phyloP scores from a whole-genome alignment of 2,888 invertebrate genomes.

The Lasioglossum figueresi region DNA sequence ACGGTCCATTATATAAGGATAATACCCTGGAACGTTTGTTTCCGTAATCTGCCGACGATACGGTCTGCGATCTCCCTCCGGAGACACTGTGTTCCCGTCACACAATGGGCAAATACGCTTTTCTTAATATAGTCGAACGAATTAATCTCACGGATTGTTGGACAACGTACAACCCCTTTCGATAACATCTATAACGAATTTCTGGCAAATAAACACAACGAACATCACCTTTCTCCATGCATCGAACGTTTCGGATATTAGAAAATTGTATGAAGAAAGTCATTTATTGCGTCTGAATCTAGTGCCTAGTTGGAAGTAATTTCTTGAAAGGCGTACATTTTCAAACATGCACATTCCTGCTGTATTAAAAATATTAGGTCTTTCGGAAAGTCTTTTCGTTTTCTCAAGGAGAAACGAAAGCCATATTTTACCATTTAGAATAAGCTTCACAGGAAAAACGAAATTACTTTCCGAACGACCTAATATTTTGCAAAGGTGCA shows the following conservation, averaged over 20 bases:
- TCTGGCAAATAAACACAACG: background rate
- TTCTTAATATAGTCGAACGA: slow-evolving; percentile 55
- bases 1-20: slow-evolving; percentile 58
- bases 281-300: too few species aligned
- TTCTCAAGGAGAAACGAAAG: too few species aligned
- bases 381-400: too few species aligned
- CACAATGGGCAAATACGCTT: slow-evolving; percentile 47
- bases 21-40: slow-evolving; percentile 65
- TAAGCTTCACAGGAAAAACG: too few species aligned
- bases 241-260: background rate
- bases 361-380: too few species aligned
- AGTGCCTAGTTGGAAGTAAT: background rate
- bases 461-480: too few species aligned
- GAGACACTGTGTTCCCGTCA: slow-evolving; percentile 37
- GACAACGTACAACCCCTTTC: slow-evolving; percentile 13
- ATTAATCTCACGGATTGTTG: slow-evolving; percentile 55
- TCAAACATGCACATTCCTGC: too few species aligned
- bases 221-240: background rate
- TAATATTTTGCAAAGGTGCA: background rate
- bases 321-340: too few species aligned
- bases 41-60: slow-evolving; percentile 65
- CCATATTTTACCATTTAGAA: too few species aligned
- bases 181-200: slow-evolving; percentile 26
- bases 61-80: slow-evolving; percentile 54
- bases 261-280: background rate